Conservation (phyloP, 2,797 vertebrate species). For the Adrianichthys oophorus region DNA sequence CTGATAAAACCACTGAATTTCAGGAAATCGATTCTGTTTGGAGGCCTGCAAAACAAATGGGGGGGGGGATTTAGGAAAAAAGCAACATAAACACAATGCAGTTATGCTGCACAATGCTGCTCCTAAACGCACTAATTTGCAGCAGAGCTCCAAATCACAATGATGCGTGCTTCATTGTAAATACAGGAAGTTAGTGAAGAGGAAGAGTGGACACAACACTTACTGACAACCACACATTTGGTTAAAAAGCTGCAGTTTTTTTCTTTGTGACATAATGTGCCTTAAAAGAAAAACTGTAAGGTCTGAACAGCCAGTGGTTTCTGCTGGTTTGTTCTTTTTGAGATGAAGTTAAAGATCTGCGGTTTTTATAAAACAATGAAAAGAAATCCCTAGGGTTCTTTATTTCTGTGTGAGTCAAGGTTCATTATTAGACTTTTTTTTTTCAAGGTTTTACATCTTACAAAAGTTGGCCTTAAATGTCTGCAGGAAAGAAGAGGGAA, state of each 20-base stretch:
- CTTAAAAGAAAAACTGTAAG: neutral
- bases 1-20: no score
- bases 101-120: conserved; percentile 9
- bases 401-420: no score
- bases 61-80: neutral
- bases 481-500: no score
- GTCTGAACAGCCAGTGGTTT: neutral
- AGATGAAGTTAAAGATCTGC: no score
- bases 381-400: no score
- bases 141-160: conserved; percentile 1
- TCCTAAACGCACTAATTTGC: conserved; percentile 4
- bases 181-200: conserved; percentile 41
- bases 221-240: conserved; percentile 1
- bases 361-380: no score
- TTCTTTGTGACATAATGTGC: neutral
- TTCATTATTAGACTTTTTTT: no score
- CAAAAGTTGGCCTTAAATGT: no score
- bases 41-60: no score
- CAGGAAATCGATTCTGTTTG: no score
- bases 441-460: no score
- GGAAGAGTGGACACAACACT: conserved; percentile 9
- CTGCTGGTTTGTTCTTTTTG: no score
- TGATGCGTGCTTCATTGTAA: neutral
- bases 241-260: conserved; percentile 4
- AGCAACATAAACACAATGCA: neutral